Evolutionary conservation across 2,888 invertebrate species (phyloP).

Genomic region (Agrotis clavis): DNA sequence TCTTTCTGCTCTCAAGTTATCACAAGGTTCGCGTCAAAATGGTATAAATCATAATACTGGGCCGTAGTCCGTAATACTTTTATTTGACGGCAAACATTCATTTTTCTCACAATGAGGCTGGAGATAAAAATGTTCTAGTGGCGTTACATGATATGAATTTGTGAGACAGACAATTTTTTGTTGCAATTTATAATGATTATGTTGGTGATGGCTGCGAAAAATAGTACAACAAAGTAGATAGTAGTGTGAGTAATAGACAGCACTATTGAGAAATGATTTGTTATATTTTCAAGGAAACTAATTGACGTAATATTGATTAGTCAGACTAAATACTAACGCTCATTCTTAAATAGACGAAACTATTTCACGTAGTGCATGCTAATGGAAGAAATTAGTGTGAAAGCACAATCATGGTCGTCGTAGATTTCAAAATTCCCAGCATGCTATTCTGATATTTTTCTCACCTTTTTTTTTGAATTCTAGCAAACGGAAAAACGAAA

Average conservation of each 20-base stretch:
- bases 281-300: background rate
- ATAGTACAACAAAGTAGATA: slow-evolving; percentile 13
- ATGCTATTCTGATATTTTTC: background rate
- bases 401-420: background rate
- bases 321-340: background rate
- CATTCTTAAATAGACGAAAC: background rate
- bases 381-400: slow-evolving; percentile 21
- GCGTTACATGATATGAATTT: slow-evolving; percentile 65
- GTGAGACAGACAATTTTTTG: slow-evolving; percentile 55
- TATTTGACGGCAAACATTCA: slow-evolving; percentile 79
- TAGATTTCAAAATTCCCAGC: background rate
- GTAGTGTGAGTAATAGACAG: slow-evolving; percentile 9
- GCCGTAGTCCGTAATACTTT: slow-evolving; percentile 66
- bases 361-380: background rate
- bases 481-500: background rate
- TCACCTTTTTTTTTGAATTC: background rate
- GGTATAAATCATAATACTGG: slow-evolving; percentile 63
- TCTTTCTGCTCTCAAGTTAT: slow-evolving; percentile 53
- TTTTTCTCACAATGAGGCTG: slow-evolving; percentile 72
- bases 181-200: slow-evolving; percentile 60
- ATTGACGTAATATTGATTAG: slow-evolving; percentile 23
- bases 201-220: slow-evolving; percentile 16
- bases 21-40: slow-evolving; percentile 47
- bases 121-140: slow-evolving; percentile 68
- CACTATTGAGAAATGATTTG: background rate